Percentiles rank a stretch among this genome's conserved stretches.
phyloP scores from a whole-genome alignment of 1,140 invertebrate species.

The Steinernema khuongi region DNA sequence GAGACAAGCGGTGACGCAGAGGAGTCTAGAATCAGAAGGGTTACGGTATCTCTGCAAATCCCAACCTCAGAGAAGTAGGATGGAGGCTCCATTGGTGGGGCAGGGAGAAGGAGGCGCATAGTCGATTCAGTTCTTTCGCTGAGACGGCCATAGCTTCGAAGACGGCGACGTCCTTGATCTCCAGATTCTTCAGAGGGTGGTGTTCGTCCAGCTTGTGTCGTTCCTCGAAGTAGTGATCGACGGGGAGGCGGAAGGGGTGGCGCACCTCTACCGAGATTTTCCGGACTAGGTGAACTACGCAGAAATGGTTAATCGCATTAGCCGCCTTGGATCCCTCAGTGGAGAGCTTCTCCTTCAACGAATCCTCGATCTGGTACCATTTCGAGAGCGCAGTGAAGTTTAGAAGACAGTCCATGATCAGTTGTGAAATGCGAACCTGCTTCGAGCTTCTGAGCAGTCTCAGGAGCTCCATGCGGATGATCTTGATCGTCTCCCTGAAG shows the following conservation, averaged over 20 bases:
- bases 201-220: background rate
- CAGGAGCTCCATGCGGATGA: background rate
- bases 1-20: background rate
- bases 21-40: background rate
- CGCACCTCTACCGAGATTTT: background rate
- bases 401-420: background rate
- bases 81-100: background rate
- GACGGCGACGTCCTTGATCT: background rate
- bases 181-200: background rate
- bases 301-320: background rate
- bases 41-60: too few relatives aligned
- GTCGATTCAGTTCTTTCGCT: background rate
- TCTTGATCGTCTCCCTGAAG: background rate
- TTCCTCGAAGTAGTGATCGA: constrained; percentile 3
- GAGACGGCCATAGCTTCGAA: background rate
- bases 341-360: background rate
- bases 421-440: background rate
- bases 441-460: background rate
- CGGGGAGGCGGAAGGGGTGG: background rate
- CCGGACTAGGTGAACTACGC: background rate
- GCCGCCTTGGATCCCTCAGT: background rate
- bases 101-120: background rate
- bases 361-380: background rate
- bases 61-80: too few relatives aligned
- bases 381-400: background rate